Conservation (phyloP, 1,140 invertebrate species). For the Tetramorium alpestre region DNA sequence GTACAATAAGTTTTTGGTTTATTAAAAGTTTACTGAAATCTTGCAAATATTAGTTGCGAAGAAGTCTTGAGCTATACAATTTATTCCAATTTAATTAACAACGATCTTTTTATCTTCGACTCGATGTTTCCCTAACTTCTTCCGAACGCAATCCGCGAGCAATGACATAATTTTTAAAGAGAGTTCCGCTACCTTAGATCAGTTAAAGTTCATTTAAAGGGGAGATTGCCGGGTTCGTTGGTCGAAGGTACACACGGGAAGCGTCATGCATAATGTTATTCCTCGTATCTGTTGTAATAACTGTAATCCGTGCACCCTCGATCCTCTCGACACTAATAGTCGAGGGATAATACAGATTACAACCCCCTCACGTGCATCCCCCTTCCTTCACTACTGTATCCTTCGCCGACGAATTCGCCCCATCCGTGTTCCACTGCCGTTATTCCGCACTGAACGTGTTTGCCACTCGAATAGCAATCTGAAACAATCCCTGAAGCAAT, state of each 20-base stretch:
- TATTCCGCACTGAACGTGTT: slow-evolving; percentile 76
- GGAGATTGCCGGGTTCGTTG: slow-evolving; percentile 21
- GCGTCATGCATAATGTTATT: slow-evolving; percentile 80
- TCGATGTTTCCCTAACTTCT: not conserved
- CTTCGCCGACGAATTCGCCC: slow-evolving; percentile 59
- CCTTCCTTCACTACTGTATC: slow-evolving; percentile 50
- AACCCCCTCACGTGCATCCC: slow-evolving; percentile 64
- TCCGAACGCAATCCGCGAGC: not conserved
- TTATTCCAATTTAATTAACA: not conserved
- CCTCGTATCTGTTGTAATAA: slow-evolving; percentile 80
- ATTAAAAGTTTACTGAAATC: not conserved
- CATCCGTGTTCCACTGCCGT: slow-evolving; percentile 68
- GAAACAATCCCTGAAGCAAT: slow-evolving; percentile 82
- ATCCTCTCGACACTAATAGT: slow-evolving; percentile 83
- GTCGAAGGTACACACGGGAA: slow-evolving; percentile 56
- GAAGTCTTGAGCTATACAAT: not conserved
- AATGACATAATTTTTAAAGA: not conserved
- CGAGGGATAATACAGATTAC: slow-evolving; percentile 84
- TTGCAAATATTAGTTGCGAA: not conserved
- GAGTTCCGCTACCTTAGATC: not conserved
- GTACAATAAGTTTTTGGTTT: not conserved
- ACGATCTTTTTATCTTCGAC: not conserved
- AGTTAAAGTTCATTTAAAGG: slow-evolving; percentile 68
- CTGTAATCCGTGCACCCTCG: slow-evolving; percentile 80
- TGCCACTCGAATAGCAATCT: slow-evolving; percentile 81